These are phyloP conservation scores for Phoebastria nigripes DNA, from an alignment of 2,797 vertebrate genomes.

Conservation along the genomic window DNA sequence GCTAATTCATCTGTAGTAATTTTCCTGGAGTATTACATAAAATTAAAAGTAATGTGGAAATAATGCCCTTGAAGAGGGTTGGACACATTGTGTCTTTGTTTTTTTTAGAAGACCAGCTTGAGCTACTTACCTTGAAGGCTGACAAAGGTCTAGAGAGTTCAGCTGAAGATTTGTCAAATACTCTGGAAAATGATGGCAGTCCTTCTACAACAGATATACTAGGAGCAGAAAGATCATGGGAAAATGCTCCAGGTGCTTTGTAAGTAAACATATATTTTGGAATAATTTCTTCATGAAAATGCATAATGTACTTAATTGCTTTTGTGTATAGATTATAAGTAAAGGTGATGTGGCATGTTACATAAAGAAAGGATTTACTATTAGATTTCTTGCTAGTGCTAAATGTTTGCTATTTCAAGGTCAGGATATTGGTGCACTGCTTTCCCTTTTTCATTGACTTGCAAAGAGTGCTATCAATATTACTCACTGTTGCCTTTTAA, in stretches of 20 bases:
- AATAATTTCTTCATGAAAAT: not conserved
- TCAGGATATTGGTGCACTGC: too few relatives aligned
- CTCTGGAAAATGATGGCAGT: conserved; percentile 48
- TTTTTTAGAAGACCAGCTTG: conserved; percentile 66
- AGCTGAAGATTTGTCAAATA: not conserved
- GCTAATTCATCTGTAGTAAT: not conserved
- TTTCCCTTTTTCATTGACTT: not conserved
- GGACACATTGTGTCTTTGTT: too few relatives aligned
- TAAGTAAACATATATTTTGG: conserved; percentile 53
- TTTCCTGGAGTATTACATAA: not conserved
- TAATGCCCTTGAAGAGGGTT: not conserved
- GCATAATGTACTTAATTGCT: not conserved
- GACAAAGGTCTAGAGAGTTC: conserved; percentile 69
- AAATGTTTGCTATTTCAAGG: not conserved
- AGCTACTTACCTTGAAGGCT: conserved; percentile 75
- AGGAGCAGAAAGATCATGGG: conserved; percentile 79
- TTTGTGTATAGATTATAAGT: too few relatives aligned
- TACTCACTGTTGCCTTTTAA: not conserved
- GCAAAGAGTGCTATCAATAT: not conserved
- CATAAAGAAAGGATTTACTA: not conserved
- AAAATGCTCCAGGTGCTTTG: conserved; percentile 74
- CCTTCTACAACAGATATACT: conserved; percentile 75
- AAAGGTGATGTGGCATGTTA: too few relatives aligned
- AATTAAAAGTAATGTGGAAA: not conserved
- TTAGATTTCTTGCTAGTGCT: not conserved